A percentile compares a stretch with the other conserved stretches of the same genome.
Conservation (phyloP, 2,888 invertebrate species). For the Lithophane semibrunnea region DNA sequence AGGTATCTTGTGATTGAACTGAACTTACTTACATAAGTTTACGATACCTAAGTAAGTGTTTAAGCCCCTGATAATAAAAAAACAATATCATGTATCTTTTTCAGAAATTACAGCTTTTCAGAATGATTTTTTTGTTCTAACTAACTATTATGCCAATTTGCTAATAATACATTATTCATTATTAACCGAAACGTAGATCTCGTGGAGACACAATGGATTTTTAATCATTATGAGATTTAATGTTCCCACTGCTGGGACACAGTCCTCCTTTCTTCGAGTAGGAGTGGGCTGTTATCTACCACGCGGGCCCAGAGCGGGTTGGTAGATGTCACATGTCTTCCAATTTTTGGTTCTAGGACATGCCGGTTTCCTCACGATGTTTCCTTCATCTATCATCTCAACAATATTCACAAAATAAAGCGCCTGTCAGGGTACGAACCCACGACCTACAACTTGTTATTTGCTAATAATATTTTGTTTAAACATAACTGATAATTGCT, state of each 20-base stretch:
- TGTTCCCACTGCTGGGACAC: neutral
- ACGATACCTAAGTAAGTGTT: neutral
- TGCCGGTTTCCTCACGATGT: neutral
- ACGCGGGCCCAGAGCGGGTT: neutral
- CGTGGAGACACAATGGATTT: too few species aligned
- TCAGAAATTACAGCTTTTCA: neutral
- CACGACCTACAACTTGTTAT: neutral
- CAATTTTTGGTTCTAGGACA: neutral
- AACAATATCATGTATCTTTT: constrained; percentile 1
- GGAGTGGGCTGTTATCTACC: neutral
- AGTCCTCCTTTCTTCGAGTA: neutral
- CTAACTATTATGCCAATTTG: neutral
- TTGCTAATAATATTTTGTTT: constrained; percentile 16
- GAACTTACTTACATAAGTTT: neutral
- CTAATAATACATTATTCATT: neutral
- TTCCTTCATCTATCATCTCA: neutral
- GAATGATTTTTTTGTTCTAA: neutral
- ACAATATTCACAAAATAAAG: neutral
- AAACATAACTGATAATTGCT: constrained; percentile 26
- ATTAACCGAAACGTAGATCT: too few species aligned
- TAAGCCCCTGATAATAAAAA: neutral
- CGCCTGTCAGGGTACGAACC: neutral
- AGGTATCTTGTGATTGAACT: neutral
- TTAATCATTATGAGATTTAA: neutral
- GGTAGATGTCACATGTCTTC: too few species aligned